Evolutionary conservation across 2,888 invertebrate genomes (phyloP), one percentile per base, ranked within the genome.

Genomic region (Halictus quadricinctus): DNA sequence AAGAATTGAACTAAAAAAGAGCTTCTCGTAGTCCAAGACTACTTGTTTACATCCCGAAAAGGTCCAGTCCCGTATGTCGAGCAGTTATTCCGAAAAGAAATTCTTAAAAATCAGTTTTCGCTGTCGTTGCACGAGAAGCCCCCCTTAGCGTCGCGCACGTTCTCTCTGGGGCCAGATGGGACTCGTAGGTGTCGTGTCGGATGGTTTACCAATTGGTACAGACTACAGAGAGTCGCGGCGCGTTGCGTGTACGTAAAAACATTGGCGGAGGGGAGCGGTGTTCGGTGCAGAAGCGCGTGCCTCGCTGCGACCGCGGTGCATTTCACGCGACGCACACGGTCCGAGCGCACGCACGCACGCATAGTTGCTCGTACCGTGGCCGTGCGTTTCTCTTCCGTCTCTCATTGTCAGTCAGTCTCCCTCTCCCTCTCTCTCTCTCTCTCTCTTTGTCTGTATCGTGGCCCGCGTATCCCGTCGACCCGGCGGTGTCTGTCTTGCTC

Each of bases 151-250:
- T 54, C 54, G 54, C 54, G 69, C 82, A 72, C 80, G 86, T 73
- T 83, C 79, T 72, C 79, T 81, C 76, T 10, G 21, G 60, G 73
- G 75, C 83, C 88, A 87, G 85, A 90, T 85, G 88, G 84, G 81
- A 83, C 79, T 85, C 76, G 88, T 88, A 88, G 88, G 90, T 88
- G 90, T 88, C 84, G 84, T 76, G 41, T 84, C 78, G 80, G 80
- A 86, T 83, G 81, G 83, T 84, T 84, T 83, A 85, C 87, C 89
- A 87, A 90, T 90, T 88, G 90, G 85, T 85, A 85, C 84, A 81
- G 76, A 87, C 15, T 15, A 13, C 25, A 13, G 29, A 64, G 29
- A 7, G 83, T 81, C 73, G 74, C 76, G 69, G 25, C 72, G 69
- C 54, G 50, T 7, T 74, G 75, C 79, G 76, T 83, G 80, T 69